Evolutionary conservation across 2,888 invertebrate species (phyloP), one percentile per base, ranked within the genome.

Genomic region (Priocnemis perturbator): DNA sequence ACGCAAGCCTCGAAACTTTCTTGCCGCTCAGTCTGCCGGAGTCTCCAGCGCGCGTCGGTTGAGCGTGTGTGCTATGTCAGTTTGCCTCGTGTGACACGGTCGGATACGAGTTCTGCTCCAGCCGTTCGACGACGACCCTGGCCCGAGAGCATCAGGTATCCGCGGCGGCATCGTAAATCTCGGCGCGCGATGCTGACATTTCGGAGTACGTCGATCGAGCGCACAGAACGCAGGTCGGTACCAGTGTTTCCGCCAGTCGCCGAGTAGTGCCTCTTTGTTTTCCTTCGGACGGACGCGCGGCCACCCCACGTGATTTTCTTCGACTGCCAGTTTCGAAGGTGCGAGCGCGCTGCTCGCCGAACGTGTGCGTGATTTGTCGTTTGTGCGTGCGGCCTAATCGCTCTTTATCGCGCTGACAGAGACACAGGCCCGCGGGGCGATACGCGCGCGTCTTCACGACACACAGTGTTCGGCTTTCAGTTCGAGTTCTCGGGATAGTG

Each of bases 21-120:
- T 70, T 65, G 78, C 58, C 76, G 71, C 71, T 86, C 85, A 87
- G 87, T 87, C 78, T 77, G 84, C 85, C 83, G 84, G 82, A 85
- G 85, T 81, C 83, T 79, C 77, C 74, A 79, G 81, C 79, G 82
- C 81, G 85, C 74, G 78, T 55, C 26, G 59, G 69, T 77, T 52
- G 78, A 58, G 63, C 11, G 48, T 30, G 62, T 30, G 62, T 64
- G 60, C 52, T 23, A 59, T 64, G 58, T 37, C 21, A 52, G 50
- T 65, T 44, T 57, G 58, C 30, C 26, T 56, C 67, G 71, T 73
- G 73, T 73, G 71, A 79, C 50, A 50, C 50, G 50, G 19, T 50
- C 77, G 77, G 77, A 79, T 79, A 64, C 69, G 50, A 62, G 56
- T 23, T 11, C 56, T 23, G 50, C 17, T 45, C 11, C 44, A 62